Base-by-base conservation (phyloP, 2,888 invertebrate species). In the Tinea pellionella region DNA sequence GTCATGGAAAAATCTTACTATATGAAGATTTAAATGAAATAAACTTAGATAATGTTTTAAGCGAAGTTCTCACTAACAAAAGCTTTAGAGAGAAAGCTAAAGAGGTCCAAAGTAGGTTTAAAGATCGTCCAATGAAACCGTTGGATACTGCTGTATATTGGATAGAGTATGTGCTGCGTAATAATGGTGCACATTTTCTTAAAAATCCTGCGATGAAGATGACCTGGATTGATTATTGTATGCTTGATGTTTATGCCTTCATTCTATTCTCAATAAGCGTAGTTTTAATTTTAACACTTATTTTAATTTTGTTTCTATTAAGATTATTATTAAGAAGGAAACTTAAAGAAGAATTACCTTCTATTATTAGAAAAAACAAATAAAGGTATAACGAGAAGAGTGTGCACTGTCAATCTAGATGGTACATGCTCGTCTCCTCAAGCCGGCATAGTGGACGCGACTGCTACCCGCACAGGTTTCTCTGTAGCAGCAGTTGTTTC, bases 101-200 rank as follows among this genome's bases (percentile, higher is more conserved):
- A 63, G 68, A 71, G 59, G 67, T 88, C 18, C 87, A 89, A 0
- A 63, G 64, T 9, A 73, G 88, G 37, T 90, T 89, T 65, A 85
- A 80, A 64, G 90, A 90, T 68, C 81, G 90, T 56, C 90, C 90
- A 0, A 68, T 88, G 73, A 75, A 69, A 29, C 79, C 89, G 0
- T 69, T 84, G 51, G 81, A 89, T 59, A 86, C 81, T 0, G 89
- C 89, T 0, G 72, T 88, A 61, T 90, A 73, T 24, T 90, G 90
- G 90, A 78, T 89, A 9, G 89, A 90, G 63, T 90, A 90, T 65
- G 83, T 90, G 0, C 73, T 90, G 1, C 79, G 90, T 53, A 75
- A 90, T 68, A 86, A 86, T 60, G 90, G 90, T 13, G 89, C 89
- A 0, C 67, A 72, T 0, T 86, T 78, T 61, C 80, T 89, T 66